Evolutionary conservation across 2,888 invertebrate species (phyloP), one percentile per base, ranked within the genome.

Genomic region (Steinernema scapterisci): DNA sequence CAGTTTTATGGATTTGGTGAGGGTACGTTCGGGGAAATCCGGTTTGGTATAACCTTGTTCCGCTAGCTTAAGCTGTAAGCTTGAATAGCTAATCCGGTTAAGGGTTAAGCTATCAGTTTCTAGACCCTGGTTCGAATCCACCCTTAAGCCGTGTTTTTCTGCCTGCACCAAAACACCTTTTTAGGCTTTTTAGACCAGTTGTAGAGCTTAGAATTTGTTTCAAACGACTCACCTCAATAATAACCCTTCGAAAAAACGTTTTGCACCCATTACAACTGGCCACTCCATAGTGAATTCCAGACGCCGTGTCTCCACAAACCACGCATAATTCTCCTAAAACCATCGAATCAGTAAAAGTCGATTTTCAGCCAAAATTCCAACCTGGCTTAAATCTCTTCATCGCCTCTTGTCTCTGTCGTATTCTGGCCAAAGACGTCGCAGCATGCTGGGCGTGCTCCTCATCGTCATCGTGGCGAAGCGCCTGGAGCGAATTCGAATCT

Each of bases 241-340:
- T 81, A 9, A 85, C 84, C 71, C 85, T 73, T 70, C 85, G 77
- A 76, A 85, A 85, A 77, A 85, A 85, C 13, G 85, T 85, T 76
- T 85, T 85, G 75, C 85, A 85, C 31, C 84, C 84, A 73, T 81
- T 81, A 51, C 81, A 84, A 52, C 46, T 77, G 25, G 73, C 75
- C 46, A 82, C 82, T 11, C 80, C 78, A 73, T 83, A 83, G 73
- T 63, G 63, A n/a, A 63, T 63, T 63, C 63, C 63, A 31, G 71
- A 71, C 9, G 85, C 85, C 13, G 78, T 79, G 72, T 85, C 85
- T 5, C 81, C 82, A 70, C 85, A 85, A 19, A 85, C 84, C 13
- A 77, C 78, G 76, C 85, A 85, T 19, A 76, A 73, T 21, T 80
- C 77, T 6, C 83, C 83, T 82, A 71, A 63, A 79, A 23, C 19